phyloP scores from a whole-genome alignment of 2,888 invertebrate genomes.

The Hydroisotoma schaefferi region DNA sequence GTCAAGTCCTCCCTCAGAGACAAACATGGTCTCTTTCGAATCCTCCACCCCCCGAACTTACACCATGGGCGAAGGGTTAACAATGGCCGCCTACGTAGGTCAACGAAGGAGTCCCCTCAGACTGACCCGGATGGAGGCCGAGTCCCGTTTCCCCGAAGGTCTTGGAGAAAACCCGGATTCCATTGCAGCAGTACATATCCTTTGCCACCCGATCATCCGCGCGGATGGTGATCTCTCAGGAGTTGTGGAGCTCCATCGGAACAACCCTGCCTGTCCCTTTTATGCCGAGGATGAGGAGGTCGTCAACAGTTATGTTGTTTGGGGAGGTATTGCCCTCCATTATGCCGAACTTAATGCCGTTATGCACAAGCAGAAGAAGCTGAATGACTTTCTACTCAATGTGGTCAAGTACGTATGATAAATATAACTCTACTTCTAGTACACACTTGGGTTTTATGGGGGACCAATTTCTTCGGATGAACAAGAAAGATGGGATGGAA shows the following conservation, averaged over 20 bases:
- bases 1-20: too few relatives aligned
- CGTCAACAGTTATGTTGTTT: conserved; percentile 62
- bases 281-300: conserved; percentile 70
- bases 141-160: conserved; percentile 57
- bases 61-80: conserved; percentile 47
- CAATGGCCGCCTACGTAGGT: conserved; percentile 52
- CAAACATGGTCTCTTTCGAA: too few relatives aligned
- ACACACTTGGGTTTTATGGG: too few relatives aligned
- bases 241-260: conserved; percentile 67
- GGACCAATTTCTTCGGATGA: too few relatives aligned
- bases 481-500: too few relatives aligned
- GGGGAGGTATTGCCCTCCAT: conserved; percentile 68
- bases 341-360: conserved; percentile 66
- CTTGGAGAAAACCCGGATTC: conserved; percentile 24
- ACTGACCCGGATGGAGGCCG: conserved; percentile 54
- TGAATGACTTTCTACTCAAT: conserved; percentile 72
- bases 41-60: conserved; percentile 3
- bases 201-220: conserved; percentile 62
- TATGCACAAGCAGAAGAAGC: conserved; percentile 67
- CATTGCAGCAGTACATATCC: conserved; percentile 46
- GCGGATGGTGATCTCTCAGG: conserved; percentile 64
- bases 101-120: conserved; percentile 55
- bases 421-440: conserved; percentile 13
- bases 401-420: conserved; percentile 69
- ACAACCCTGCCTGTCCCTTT: conserved; percentile 52